Percentiles rank a stretch among this genome's conserved stretches.
Evolutionary conservation across 2,797 vertebrate species (phyloP).

Genomic region (Naso thynnoides): DNA sequence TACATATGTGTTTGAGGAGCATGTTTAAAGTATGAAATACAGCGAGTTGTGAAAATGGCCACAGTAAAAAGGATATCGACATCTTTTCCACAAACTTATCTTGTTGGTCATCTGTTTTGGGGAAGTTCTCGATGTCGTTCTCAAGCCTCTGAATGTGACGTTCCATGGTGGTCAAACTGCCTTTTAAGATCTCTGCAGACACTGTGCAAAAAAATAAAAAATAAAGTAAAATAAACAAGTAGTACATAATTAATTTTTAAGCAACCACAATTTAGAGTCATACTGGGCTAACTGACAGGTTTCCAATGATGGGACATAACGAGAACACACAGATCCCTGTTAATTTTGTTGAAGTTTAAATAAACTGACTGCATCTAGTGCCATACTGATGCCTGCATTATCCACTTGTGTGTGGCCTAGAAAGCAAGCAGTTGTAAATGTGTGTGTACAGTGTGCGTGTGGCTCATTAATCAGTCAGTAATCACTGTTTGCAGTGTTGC

Average conservation of each 20-base stretch:
- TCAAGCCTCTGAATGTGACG: constrained; percentile 92
- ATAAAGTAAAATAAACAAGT: neutral
- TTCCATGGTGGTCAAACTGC: constrained; percentile 92
- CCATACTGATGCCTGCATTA: constrained; percentile 53
- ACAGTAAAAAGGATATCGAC: constrained; percentile 94
- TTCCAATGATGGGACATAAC: neutral
- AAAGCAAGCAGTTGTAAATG: constrained; percentile 45
- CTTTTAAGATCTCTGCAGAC: constrained; percentile 94
- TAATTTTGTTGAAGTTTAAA: neutral
- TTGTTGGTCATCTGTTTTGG: constrained; percentile 88
- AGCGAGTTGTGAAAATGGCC: neutral
- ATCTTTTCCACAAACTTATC: constrained; percentile 99
- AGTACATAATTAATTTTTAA: neutral
- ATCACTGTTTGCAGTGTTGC: constrained; percentile 82
- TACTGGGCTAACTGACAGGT: neutral
- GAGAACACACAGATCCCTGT: constrained; percentile 1
- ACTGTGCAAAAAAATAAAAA: constrained; percentile 83
- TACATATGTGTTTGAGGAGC: neutral
- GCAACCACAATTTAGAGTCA: neutral
- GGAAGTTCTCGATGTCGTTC: constrained; percentile 92
- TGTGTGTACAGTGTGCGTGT: constrained; percentile 38
- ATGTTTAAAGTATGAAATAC: neutral
- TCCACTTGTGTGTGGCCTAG: constrained; percentile 63
- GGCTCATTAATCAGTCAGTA: constrained; percentile 85
- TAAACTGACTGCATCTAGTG: constrained; percentile 11